Conservation (phyloP, 2,888 invertebrate species). For the Andrena dorsata region DNA sequence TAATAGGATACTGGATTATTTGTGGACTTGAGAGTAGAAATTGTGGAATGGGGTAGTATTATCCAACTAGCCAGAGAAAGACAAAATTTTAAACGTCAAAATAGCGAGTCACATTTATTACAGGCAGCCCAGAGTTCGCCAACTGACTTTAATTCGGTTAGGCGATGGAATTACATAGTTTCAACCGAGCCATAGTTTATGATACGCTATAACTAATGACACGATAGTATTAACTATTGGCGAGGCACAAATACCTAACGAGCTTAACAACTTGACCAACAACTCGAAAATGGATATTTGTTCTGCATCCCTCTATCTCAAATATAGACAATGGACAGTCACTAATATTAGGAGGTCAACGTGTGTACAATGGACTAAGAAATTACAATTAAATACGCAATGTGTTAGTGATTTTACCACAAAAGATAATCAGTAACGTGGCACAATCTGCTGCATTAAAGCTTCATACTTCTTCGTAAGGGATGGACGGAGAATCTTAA, state of each 20-base stretch:
- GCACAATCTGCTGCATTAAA: no score
- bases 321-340: not conserved
- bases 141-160: conserved; percentile 6
- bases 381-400: not conserved
- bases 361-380: not conserved
- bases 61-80: not conserved
- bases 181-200: not conserved
- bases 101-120: conserved; percentile 4
- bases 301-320: not conserved
- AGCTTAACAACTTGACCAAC: conserved; percentile 4
- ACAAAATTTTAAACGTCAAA: not conserved
- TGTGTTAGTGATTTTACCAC: not conserved
- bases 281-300: not conserved
- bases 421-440: no score
- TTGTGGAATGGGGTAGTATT: not conserved
- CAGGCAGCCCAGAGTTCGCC: not conserved
- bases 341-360: not conserved
- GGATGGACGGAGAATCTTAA: no score
- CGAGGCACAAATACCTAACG: conserved; percentile 3
- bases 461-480: no score
- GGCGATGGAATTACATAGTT: conserved; percentile 7
- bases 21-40: not conserved
- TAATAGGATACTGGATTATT: not conserved
- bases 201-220: conserved; percentile 4
- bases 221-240: not conserved